A percentile compares a stretch with the other conserved stretches of the same genome.
Conservation (phyloP, 2,113 vertebrate species). For the Muscicapa adusta region DNA sequence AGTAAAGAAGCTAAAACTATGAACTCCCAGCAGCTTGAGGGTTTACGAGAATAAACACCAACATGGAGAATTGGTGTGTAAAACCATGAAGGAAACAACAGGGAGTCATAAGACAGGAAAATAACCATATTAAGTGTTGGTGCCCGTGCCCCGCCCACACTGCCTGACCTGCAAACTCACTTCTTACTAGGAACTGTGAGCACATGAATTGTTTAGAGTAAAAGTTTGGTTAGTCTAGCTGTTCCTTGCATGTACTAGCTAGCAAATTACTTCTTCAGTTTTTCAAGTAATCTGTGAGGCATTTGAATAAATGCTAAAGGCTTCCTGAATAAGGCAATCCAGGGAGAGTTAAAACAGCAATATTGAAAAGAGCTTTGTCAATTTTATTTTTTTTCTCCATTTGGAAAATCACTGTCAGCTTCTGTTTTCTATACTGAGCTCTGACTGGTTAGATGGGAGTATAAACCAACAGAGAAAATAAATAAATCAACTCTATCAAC, state of each 20-base stretch:
- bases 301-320: neutral
- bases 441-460: neutral
- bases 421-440: neutral
- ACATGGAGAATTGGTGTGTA: neutral
- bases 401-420: neutral
- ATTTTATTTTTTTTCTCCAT: neutral
- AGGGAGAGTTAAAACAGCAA: neutral
- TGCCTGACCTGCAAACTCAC: neutral
- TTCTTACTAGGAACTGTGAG: neutral
- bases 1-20: neutral
- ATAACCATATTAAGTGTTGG: accelerated
- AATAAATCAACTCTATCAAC: neutral
- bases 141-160: neutral
- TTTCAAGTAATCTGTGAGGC: neutral
- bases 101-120: neutral
- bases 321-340: neutral
- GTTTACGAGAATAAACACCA: neutral
- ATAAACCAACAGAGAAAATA: neutral
- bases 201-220: neutral
- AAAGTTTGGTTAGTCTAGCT: neutral
- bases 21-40: neutral
- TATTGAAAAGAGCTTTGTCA: neutral
- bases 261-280: neutral
- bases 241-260: neutral
- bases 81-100: neutral